Conservation (phyloP, 2,113 vertebrate species). For the Mystacornis crossleyi region DNA sequence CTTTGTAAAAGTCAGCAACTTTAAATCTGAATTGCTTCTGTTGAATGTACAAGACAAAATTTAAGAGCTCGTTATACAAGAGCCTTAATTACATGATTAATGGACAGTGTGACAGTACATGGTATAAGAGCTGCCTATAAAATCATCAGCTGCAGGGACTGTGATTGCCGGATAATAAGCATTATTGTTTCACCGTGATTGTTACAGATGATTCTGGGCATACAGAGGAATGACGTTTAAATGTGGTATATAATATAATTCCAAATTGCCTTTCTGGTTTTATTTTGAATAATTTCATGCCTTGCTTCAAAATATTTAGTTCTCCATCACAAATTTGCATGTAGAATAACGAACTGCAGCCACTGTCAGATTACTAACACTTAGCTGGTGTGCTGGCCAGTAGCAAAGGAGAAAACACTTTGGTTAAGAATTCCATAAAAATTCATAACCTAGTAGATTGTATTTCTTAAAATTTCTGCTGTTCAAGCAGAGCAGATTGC, state of each 20-base stretch:
- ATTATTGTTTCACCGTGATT: neutral
- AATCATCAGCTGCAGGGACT: neutral
- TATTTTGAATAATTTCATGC: slow-evolving; percentile 14
- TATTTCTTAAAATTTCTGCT: neutral
- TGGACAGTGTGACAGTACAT: slow-evolving; percentile 38
- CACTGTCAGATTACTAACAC: neutral
- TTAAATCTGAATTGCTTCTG: slow-evolving; percentile 10
- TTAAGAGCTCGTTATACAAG: slow-evolving; percentile 1
- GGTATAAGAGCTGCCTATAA: neutral
- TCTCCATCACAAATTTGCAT: neutral
- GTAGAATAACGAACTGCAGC: neutral
- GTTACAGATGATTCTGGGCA: neutral
- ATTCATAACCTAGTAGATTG: neutral
- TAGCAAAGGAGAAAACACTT: neutral
- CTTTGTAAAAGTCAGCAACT: neutral
- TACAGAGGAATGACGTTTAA: neutral
- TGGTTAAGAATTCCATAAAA: neutral
- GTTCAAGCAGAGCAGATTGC: neutral
- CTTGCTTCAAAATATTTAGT: slow-evolving; percentile 5
- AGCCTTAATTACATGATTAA: slow-evolving; percentile 41
- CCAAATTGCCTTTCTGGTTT: neutral
- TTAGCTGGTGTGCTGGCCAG: neutral
- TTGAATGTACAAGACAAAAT: neutral
- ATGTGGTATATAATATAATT: neutral
- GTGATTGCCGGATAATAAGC: neutral